Evolutionary conservation across 1,140 invertebrate species (phyloP).

Genomic region (Holcopasites calliopsidis): DNA sequence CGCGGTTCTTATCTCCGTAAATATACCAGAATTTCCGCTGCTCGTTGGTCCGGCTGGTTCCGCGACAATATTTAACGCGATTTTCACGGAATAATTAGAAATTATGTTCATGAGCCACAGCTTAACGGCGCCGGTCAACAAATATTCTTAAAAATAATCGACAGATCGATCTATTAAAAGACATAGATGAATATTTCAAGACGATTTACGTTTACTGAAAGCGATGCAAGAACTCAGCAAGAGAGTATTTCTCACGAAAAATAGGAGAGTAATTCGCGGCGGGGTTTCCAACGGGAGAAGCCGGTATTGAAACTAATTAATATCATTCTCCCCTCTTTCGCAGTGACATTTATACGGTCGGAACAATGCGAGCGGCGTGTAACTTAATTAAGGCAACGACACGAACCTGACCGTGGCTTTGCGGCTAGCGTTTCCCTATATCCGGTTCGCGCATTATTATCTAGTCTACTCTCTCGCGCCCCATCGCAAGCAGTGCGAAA

Average conservation of each 20-base stretch:
- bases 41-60: not conserved
- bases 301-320: slow-evolving; percentile 76
- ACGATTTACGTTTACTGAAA: too few species aligned
- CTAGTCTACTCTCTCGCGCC: slow-evolving; percentile 68
- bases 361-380: slow-evolving; percentile 77
- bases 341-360: slow-evolving; percentile 75
- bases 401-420: slow-evolving; percentile 76
- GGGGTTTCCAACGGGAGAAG: not conserved
- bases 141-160: slow-evolving; percentile 12
- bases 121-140: slow-evolving; percentile 14
- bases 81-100: slow-evolving; percentile 32
- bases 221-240: not conserved
- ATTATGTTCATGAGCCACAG: slow-evolving; percentile 14
- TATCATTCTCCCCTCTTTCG: slow-evolving; percentile 68
- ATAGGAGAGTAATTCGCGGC: slow-evolving; percentile 5
- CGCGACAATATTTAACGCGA: slow-evolving; percentile 28
- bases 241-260: slow-evolving; percentile 17
- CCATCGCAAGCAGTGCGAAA: slow-evolving; percentile 62
- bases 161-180: slow-evolving; percentile 41
- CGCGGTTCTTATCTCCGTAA: slow-evolving; percentile 39
- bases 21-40: slow-evolving; percentile 32
- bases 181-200: too few species aligned
- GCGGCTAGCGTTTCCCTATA: slow-evolving; percentile 74
- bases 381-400: slow-evolving; percentile 81
- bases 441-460: slow-evolving; percentile 76